Percentiles rank a stretch among this genome's conserved stretches.
These are phyloP conservation scores for Drosophila sechellia DNA, from an alignment of 1,140 invertebrate genomes.

Conservation along the genomic window DNA sequence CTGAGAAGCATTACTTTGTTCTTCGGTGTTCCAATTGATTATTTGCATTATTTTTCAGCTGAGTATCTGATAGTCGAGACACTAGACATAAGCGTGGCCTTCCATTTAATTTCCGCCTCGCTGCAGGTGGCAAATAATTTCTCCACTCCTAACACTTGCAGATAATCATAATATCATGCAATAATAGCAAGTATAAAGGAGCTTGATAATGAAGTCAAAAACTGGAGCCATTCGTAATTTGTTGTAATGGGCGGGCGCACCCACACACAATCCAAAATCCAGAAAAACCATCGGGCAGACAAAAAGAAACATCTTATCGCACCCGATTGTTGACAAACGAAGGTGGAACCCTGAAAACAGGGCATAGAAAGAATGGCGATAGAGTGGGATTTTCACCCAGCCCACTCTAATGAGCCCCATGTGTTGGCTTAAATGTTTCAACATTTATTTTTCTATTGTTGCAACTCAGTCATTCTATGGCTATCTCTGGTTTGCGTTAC, in stretches of 20 bases:
- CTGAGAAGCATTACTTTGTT: no score
- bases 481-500: slow-evolving; percentile 1
- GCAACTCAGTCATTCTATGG: slow-evolving; percentile 7
- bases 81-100: no score
- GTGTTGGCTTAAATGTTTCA: slow-evolving; percentile 53
- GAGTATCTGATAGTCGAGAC: no score
- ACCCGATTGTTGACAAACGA: slow-evolving; percentile 44
- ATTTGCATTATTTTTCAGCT: not conserved
- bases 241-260: slow-evolving; percentile 27
- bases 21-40: not conserved
- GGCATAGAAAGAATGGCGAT: slow-evolving; percentile 11
- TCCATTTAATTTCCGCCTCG: not conserved
- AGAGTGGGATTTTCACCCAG: not conserved
- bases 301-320: slow-evolving; percentile 42
- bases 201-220: not conserved
- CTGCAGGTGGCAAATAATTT: slow-evolving; percentile 23
- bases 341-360: slow-evolving; percentile 12
- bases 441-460: slow-evolving; percentile 39
- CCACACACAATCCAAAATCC: slow-evolving; percentile 14
- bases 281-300: slow-evolving; percentile 16
- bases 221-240: slow-evolving; percentile 31
- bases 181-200: not conserved
- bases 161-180: slow-evolving; percentile 15
- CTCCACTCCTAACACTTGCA: slow-evolving; percentile 3
- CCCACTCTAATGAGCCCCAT: slow-evolving; percentile 42